Evolutionary conservation across 2,113 vertebrate species (phyloP).

Genomic region (Buteo buteo): DNA sequence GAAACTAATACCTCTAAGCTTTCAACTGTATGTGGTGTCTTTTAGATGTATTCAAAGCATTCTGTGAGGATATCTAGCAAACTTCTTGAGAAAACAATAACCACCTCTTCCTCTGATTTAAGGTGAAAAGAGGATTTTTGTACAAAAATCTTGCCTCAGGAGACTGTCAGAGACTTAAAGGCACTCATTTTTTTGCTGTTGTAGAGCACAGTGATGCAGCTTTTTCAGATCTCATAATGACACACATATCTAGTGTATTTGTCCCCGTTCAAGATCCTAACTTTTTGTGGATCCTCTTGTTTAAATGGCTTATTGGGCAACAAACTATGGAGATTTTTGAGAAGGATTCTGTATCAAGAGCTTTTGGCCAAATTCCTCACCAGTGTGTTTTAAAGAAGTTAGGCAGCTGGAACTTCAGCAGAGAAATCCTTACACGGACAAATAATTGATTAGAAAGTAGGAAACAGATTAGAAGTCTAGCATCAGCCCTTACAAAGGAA

Average conservation of each 20-base stretch:
- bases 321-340: background rate
- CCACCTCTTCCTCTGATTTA: background rate
- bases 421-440: background rate
- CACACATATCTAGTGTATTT: background rate
- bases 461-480: background rate
- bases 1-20: background rate
- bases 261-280: rapidly evolving
- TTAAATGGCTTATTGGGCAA: background rate
- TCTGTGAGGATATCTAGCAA: background rate
- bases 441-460: background rate
- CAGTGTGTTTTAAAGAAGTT: background rate
- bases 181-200: background rate
- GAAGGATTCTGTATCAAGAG: background rate
- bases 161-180: background rate
- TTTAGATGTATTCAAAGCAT: background rate
- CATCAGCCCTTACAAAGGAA: background rate
- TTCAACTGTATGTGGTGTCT: background rate
- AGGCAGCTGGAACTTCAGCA: background rate
- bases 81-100: background rate
- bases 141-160: background rate
- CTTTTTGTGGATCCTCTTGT: background rate
- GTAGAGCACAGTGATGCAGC: too few species aligned
- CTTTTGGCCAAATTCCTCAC: background rate
- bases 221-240: background rate
- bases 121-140: background rate